These are phyloP conservation scores for Leucania comma DNA, from an alignment of 2,888 invertebrate species.

Conservation along the genomic window DNA sequence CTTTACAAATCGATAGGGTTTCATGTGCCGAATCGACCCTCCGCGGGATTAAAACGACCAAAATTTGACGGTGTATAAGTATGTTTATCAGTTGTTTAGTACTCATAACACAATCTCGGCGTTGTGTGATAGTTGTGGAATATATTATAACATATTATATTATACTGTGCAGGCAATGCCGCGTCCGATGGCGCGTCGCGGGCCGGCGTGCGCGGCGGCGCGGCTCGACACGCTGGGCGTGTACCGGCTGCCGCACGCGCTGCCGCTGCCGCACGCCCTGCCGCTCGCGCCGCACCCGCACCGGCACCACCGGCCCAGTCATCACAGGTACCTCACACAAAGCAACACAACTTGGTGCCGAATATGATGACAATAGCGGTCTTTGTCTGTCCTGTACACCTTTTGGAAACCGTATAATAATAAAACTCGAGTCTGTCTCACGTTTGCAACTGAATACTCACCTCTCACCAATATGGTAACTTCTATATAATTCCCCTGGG, in stretches of 20 bases:
- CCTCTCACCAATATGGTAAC: background rate
- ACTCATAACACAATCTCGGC: no score
- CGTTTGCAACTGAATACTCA: background rate
- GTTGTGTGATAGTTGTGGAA: no score
- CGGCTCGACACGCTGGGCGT: constrained; percentile 93
- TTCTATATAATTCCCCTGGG: background rate
- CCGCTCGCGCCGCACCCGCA: constrained; percentile 80
- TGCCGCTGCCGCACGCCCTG: constrained; percentile 83
- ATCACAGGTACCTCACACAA: constrained; percentile 79
- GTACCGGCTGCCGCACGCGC: constrained; percentile 91
- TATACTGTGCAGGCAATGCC: constrained; percentile 81
- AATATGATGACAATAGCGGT: constrained; percentile 19
- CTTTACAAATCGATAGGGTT: no score
- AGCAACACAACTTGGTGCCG: background rate
- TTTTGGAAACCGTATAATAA: background rate
- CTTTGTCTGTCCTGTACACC: background rate
- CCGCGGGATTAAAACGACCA: no score
- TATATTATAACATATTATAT: no score
- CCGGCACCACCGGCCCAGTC: constrained; percentile 84
- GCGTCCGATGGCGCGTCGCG: constrained; percentile 87
- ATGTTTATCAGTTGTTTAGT: no score
- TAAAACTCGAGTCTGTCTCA: background rate
- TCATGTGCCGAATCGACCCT: no score
- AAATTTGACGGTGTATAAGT: no score
- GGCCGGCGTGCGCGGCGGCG: constrained; percentile 87